Evolutionary conservation across 1,140 invertebrate genomes (phyloP).

Genomic region (Drosophila mayri): DNA sequence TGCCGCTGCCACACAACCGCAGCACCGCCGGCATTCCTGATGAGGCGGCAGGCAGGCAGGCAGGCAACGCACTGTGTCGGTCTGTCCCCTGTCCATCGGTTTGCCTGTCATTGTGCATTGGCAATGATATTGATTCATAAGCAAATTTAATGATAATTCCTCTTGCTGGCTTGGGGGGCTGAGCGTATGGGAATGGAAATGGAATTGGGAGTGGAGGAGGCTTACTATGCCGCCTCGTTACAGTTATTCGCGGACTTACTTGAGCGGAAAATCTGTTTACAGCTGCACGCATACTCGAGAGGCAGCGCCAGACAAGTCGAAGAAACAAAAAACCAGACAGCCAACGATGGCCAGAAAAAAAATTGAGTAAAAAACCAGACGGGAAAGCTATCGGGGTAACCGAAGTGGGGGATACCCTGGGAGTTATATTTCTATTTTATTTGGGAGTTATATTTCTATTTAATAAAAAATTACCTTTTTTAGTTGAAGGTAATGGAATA

Average conservation of each 20-base stretch:
- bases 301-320: conserved; percentile 31
- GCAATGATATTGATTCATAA: conserved; percentile 81
- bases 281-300: conserved; percentile 80
- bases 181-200: background rate
- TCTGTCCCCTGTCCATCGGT: conserved; percentile 1
- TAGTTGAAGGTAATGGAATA: no score
- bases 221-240: conserved; percentile 67
- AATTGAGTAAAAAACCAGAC: conserved; percentile 17
- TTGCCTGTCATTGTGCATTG: conserved; percentile 50
- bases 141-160: conserved; percentile 82
- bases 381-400: no score
- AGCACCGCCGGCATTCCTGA: conserved; percentile 74
- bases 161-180: conserved; percentile 15
- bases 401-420: conserved; percentile 3
- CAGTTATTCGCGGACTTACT: conserved; percentile 77
- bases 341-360: conserved; percentile 22
- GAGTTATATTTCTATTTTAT: no score
- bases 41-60: conserved; percentile 31
- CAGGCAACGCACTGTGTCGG: conserved; percentile 27
- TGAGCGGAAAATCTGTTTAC: conserved; percentile 84
- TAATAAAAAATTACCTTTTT: no score
- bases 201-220: conserved; percentile 30
- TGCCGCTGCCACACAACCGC: conserved; percentile 80
- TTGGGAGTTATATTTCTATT: background rate
- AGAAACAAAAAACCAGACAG: conserved; percentile 29